Base-by-base conservation (phyloP, 2,113 vertebrate species). In the Brachirus orientalis region DNA sequence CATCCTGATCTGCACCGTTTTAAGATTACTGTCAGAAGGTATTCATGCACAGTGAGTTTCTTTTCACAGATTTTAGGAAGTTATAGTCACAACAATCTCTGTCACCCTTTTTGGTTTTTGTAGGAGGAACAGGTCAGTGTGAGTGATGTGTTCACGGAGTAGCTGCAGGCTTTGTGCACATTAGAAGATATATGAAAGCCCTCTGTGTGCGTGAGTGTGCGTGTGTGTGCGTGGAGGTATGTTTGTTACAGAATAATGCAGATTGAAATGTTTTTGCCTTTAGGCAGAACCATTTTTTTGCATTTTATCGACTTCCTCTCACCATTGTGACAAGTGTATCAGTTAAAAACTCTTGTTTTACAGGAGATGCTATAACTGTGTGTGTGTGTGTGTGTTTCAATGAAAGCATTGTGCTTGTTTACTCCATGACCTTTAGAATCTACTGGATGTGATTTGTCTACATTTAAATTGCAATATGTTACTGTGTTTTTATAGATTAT, bases 301-400 rank as follows among this genome's bases (percentile, higher is more conserved):
- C 14, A 17, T 47, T 22, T 44, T 46, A 89, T 84, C 72, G 85
- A 86, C 82, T 84, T 82, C 45, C 45, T 19, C 28, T 86, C 70
- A 10, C 40, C 17, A 16, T 44, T 37, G 71, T 80, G 82, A 82
- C 61, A 70, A 71, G 59, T 69, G 59, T 80, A 74, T 87, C 59
- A 52, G 40, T 84, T 78, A 70, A 78, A 82, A 73, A 59, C 10
- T 20, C 44, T 57, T 65, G 68, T 79, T 76, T 79, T 74, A 70
- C 52, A 77, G 65, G 44, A 59, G 58, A 75, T 65, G 66, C 54
- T 72, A 35, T 60, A 22, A 63, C 40, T 64, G 45, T 67, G 20
- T 47, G 63, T 18, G 36, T 53, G 46, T 59, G 41, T 54, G 3
- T 6, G 9, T 2, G 18, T 40, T 2, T 36, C 54, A 61, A 72